A percentile compares a stretch with the other conserved stretches of the same genome.
Evolutionary conservation across 2,888 invertebrate genomes (phyloP).

Genomic region (Polymixis lichenea): DNA sequence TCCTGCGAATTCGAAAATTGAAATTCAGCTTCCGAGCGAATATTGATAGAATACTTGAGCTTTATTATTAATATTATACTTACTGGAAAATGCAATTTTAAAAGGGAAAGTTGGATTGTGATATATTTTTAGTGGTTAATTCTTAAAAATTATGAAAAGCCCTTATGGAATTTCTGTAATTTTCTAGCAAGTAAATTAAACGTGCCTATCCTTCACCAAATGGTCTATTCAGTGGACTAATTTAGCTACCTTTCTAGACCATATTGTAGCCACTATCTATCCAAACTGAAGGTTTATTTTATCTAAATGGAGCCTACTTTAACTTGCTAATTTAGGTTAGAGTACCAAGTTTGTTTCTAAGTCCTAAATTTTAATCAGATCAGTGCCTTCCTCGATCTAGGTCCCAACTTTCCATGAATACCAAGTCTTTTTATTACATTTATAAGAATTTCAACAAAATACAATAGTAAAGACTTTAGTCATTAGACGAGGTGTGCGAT

Average conservation of each 20-base stretch:
- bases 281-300: constrained; percentile 1
- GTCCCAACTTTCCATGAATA: not conserved
- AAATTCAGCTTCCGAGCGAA: not conserved
- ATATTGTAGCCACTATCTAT: not conserved
- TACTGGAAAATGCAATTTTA: not conserved
- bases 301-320: constrained; percentile 13
- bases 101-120: not conserved
- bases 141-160: not conserved
- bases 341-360: constrained; percentile 6
- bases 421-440: not conserved
- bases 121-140: not conserved
- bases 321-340: constrained; percentile 25
- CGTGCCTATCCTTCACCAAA: not conserved
- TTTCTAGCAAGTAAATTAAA: not conserved
- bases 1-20: constrained; percentile 7
- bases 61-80: not conserved
- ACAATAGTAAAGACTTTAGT: constrained; percentile 14
- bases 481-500: constrained; percentile 1
- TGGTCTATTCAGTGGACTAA: not conserved
- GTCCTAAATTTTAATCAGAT: constrained; percentile 1
- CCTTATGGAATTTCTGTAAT: not conserved
- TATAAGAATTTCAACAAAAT: not conserved
- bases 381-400: not conserved
- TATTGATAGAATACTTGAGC: not conserved
- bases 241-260: not conserved